Base-by-base conservation (phyloP, 1,140 invertebrate species). In the Drosophila auraria region DNA sequence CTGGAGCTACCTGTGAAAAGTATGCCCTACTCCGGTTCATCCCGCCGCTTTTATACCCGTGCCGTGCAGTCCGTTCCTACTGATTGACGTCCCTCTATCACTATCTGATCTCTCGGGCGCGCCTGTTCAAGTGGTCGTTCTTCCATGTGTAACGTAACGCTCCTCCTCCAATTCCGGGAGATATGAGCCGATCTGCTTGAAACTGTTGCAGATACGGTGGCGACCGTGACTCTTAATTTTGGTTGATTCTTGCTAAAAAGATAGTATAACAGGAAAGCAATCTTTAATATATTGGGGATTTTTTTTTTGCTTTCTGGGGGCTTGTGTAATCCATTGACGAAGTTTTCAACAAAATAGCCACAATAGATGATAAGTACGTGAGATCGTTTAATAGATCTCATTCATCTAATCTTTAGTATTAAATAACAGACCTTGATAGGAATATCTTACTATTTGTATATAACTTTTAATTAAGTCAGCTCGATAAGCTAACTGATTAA, bases 161-260 rank as follows among this genome's bases (percentile, higher is more conserved):
- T 38, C 12, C 8, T 38, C 60, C 8, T 38, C 56, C 78, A 69
- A 87, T 82, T 20, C 50, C n/a, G 14, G 12, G 51, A 17, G 70
- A 78, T 71, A 65, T 65, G 73, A 50, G 50, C 54, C 51, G 68
- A 80, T 89, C 83, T 76, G 53, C 20, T 73, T 53, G 38, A 73
- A 61, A 51, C 15, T 38, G 14, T 59, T 69, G 3, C 6, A 44
- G 68, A 71, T 71, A 59, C n/a, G 70, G 68, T 11, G 53, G 20
- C 53, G n/a, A n/a, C 25, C 30, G 25, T 73, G 70, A 73, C 38
- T 61, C 12, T 49, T 15, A 47, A 30, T 8, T 15, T 58, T 42
- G n/a, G 25, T 9, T 15, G 23, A 30, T 14, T 72, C 1, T 8
- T 11, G 4, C 7, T 5, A 23, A 38, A 5, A 38, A 60, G 70